These are phyloP conservation scores for Ceraclea dissimilis DNA, from an alignment of 2,888 invertebrate species.

Conservation along the genomic window DNA sequence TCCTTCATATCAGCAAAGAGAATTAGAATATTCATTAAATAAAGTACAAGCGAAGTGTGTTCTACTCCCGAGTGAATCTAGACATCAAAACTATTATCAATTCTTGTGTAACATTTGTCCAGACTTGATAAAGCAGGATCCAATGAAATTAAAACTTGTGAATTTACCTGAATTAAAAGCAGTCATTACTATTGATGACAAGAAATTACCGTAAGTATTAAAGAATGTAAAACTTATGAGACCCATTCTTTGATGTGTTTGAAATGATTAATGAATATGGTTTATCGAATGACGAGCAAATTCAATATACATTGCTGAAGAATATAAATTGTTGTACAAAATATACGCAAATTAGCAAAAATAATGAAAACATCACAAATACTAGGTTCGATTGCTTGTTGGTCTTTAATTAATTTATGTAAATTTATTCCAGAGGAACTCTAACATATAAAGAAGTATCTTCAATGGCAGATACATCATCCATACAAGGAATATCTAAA, in stretches of 20 bases:
- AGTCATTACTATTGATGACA: slow-evolving; percentile 50
- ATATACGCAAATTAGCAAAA: too few relatives aligned
- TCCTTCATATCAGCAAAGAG: slow-evolving; percentile 63
- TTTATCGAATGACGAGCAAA: too few relatives aligned
- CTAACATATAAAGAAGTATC: slow-evolving; percentile 32
- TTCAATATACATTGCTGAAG: too few relatives aligned
- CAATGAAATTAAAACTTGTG: slow-evolving; percentile 39
- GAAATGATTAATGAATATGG: too few relatives aligned
- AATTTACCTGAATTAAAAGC: slow-evolving; percentile 46
- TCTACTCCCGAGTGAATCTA: slow-evolving; percentile 55
- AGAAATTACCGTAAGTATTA: slow-evolving; percentile 44
- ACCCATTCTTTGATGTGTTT: too few relatives aligned
- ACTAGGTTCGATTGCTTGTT: not conserved
- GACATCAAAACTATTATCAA: slow-evolving; percentile 59
- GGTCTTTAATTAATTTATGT: too few relatives aligned
- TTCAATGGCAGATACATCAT: slow-evolving; percentile 22
- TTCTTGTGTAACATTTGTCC: slow-evolving; percentile 54
- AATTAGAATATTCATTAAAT: slow-evolving; percentile 65
- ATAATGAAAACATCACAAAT: not conserved
- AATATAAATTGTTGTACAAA: too few relatives aligned
- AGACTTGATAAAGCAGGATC: slow-evolving; percentile 41
- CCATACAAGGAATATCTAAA: slow-evolving; percentile 31
- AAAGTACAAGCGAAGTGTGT: slow-evolving; percentile 65
- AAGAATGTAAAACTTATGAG: too few relatives aligned
- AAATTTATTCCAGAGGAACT: slow-evolving; percentile 33